A percentile compares a stretch with the other conserved stretches of the same genome.
Conservation (phyloP, 2,113 vertebrate species). For the Pardalotus punctatus region DNA sequence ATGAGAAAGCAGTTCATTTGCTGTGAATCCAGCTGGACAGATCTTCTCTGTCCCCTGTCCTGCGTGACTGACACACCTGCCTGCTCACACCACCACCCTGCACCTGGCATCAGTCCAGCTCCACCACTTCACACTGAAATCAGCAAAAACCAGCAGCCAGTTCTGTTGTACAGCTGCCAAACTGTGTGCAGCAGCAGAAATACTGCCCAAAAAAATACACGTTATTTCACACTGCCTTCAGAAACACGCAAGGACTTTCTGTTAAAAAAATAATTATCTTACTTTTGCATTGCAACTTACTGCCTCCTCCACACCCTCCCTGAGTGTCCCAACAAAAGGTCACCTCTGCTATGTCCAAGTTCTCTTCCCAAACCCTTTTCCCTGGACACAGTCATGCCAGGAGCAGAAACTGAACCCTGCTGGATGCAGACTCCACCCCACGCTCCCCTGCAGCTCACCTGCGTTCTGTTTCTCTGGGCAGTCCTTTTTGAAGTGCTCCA, state of each 20-base stretch:
- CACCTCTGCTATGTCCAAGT: neutral
- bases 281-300: neutral
- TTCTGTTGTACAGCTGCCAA: neutral
- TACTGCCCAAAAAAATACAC: neutral
- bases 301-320: neutral
- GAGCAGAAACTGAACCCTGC: neutral
- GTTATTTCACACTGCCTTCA: neutral
- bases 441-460: slow-evolving; percentile 71
- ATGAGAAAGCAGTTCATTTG: neutral
- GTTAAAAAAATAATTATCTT: neutral
- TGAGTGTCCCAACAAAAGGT: neutral
- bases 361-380: neutral
- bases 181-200: neutral
- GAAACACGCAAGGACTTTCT: neutral
- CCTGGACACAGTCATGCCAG: neutral
- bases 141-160: neutral
- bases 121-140: neutral
- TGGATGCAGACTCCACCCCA: neutral
- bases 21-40: neutral
- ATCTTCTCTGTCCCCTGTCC: neutral
- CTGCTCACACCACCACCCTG: neutral
- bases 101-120: neutral
- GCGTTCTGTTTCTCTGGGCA: slow-evolving; percentile 85
- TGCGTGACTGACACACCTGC: neutral
- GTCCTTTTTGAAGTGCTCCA: slow-evolving; percentile 93